Conservation (phyloP, 2,888 invertebrate genomes). For the Thumatha senex region DNA sequence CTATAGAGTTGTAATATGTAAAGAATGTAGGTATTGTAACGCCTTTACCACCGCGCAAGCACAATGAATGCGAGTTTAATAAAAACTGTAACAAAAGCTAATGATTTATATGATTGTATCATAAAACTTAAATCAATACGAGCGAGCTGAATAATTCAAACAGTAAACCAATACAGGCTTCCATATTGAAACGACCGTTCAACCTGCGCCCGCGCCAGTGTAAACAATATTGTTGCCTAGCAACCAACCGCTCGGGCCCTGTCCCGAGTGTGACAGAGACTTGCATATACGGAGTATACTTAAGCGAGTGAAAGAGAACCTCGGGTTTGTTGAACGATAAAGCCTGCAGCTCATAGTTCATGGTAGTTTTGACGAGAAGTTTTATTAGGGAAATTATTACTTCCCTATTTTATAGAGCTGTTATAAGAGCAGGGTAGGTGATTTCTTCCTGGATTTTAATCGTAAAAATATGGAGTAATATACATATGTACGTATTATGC, state of each 20-base stretch:
- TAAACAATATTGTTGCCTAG: slow-evolving; percentile 53
- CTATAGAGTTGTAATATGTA: too few species aligned
- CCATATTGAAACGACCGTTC: slow-evolving; percentile 48
- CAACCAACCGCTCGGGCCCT: slow-evolving; percentile 37
- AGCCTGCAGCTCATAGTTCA: slow-evolving; percentile 55
- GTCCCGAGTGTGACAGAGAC: slow-evolving; percentile 27
- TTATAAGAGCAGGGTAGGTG: slow-evolving; percentile 35
- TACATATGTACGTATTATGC: too few species aligned
- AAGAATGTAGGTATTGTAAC: too few species aligned
- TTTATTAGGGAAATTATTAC: slow-evolving; percentile 67
- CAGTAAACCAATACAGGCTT: slow-evolving; percentile 32
- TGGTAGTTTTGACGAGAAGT: slow-evolving; percentile 53
- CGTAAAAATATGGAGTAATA: slow-evolving; percentile 15
- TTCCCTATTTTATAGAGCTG: slow-evolving; percentile 45
- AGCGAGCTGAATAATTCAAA: slow-evolving; percentile 27
- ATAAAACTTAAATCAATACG: slow-evolving; percentile 12
- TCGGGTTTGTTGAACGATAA: slow-evolving; percentile 66
- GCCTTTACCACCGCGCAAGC: too few species aligned
- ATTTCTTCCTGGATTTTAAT: slow-evolving; percentile 36
- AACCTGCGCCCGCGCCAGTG: slow-evolving; percentile 47
- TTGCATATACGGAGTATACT: slow-evolving; percentile 1
- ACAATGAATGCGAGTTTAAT: neutral
- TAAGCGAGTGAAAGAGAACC: slow-evolving; percentile 31
- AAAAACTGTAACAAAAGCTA: neutral
- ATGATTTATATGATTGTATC: neutral